Base-by-base conservation (phyloP, 2,113 vertebrate species). In the Oceanites oceanicus region DNA sequence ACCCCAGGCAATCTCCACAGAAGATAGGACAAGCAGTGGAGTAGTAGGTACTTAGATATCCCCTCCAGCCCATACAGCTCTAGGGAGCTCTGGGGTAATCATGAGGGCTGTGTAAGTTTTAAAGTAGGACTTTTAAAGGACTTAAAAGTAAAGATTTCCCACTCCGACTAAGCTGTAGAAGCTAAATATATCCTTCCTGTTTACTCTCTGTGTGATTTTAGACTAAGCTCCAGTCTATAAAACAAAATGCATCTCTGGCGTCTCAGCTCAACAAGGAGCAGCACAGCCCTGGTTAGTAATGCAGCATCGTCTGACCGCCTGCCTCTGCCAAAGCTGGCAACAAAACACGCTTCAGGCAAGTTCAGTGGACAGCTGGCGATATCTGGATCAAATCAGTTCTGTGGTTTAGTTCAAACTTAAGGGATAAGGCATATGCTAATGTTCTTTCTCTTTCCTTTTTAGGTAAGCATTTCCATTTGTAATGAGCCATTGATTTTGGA, bases 101-200 rank as follows among this genome's bases (percentile, higher is more conserved):
- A 22, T 7, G 40, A 85, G 42, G 45, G 36, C 59, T 62, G 25
- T 55, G 15, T 7, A 65, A 73, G 4, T 13, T 67, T 93, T 66
- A 6, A 66, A 94, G 49, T 38, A 90, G 8, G 47, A 91, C 50
- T 94, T 38, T 38, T 38, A 52, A 36, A 83, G 26, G 56, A 67
- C 53, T 94, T 80, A 80, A 52, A 86, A 90, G 81, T 8, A 49
- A 93, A 91, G 74, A 84, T 93, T 95, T 94, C 93, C 77, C 62
- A 72, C 80, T 94, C 22, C 17, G 34, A 26, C 73, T 68, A 42
- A 95, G 45, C 70, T 91, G 77, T 87, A 85, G 84, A 65, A 93
- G 77, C 77, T 96, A 96, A 97, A 97, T 85, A 91, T 96, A 97
- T 93, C 94, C 92, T 96, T 97, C 96, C 96, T 97, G 96, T 97